Conservation (phyloP, 1,140 invertebrate genomes). For the Lordiphosa stackelbergi region DNA sequence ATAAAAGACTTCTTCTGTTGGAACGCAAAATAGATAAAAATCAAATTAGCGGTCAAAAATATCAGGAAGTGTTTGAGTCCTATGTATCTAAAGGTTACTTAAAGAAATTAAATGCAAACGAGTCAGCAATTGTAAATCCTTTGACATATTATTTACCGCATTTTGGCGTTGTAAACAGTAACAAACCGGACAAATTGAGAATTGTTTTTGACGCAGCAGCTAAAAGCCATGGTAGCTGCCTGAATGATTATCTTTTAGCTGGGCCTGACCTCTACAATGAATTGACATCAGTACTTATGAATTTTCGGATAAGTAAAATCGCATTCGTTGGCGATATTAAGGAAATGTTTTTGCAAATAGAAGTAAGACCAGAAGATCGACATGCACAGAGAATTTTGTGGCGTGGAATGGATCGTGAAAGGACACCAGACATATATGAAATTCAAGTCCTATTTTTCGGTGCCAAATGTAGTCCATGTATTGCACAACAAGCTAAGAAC, state of each 20-base stretch:
- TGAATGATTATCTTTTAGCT: too few relatives aligned
- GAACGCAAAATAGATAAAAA: conserved; percentile 17
- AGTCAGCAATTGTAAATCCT: background rate
- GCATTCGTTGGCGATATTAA: conserved; percentile 9
- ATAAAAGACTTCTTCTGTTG: background rate
- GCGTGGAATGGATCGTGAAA: conserved; percentile 5
- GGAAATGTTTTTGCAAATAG: conserved; percentile 29
- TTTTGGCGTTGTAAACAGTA: conserved; percentile 16
- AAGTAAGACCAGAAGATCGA: conserved; percentile 6
- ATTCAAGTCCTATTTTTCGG: conserved; percentile 32
- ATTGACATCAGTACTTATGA: too few relatives aligned
- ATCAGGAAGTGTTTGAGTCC: conserved; percentile 1
- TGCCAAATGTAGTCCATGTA: conserved; percentile 19
- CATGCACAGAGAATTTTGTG: conserved; percentile 13
- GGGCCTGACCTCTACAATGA: too few relatives aligned
- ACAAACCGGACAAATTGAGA: conserved; percentile 15
- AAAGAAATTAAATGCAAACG: background rate
- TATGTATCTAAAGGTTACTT: conserved; percentile 11
- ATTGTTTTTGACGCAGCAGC: too few relatives aligned
- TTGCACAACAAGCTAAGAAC: conserved; percentile 36
- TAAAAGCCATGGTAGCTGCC: too few relatives aligned
- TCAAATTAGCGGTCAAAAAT: background rate
- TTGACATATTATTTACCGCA: conserved; percentile 19
- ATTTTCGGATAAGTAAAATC: background rate
- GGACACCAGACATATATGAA: conserved; percentile 14